Conservation (phyloP, 2,888 invertebrate genomes). For the Drosophila atroscutellata region DNA sequence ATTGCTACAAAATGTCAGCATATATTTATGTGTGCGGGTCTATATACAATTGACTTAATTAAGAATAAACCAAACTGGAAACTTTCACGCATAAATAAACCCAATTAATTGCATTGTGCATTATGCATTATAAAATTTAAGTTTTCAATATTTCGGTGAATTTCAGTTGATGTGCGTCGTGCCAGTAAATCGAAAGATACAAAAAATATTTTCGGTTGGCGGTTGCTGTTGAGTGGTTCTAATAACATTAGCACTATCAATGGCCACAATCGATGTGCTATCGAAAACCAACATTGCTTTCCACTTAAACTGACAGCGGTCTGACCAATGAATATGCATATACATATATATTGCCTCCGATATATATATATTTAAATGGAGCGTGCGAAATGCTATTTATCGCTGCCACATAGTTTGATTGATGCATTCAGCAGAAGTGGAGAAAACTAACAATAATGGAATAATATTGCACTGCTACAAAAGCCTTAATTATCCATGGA, state of each 20-base stretch:
- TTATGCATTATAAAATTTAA: not conserved
- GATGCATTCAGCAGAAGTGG: slow-evolving; percentile 30
- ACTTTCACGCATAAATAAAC: not conserved
- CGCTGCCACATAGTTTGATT: slow-evolving; percentile 38
- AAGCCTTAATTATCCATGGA: slow-evolving; percentile 30
- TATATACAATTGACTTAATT: not conserved
- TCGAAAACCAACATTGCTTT: slow-evolving; percentile 63
- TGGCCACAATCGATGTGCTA: slow-evolving; percentile 29
- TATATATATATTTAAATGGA: slow-evolving; percentile 31
- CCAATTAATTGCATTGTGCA: not conserved
- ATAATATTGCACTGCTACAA: not conserved
- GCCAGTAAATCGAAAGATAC: not conserved
- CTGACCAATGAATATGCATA: slow-evolving; percentile 5
- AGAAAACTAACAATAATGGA: not conserved
- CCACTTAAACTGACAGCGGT: slow-evolving; percentile 59
- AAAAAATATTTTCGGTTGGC: not conserved
- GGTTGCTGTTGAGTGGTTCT: not conserved
- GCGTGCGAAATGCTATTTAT: slow-evolving; percentile 23
- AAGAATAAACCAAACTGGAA: not conserved
- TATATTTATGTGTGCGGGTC: not conserved
- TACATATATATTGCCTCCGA: not conserved
- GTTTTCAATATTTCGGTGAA: not conserved
- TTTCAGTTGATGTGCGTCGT: slow-evolving; percentile 39
- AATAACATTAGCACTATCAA: slow-evolving; percentile 18
- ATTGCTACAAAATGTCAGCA: not conserved